These are phyloP conservation scores for Isoperla grammatica DNA, from an alignment of 2,888 invertebrate genomes.

Conservation along the genomic window DNA sequence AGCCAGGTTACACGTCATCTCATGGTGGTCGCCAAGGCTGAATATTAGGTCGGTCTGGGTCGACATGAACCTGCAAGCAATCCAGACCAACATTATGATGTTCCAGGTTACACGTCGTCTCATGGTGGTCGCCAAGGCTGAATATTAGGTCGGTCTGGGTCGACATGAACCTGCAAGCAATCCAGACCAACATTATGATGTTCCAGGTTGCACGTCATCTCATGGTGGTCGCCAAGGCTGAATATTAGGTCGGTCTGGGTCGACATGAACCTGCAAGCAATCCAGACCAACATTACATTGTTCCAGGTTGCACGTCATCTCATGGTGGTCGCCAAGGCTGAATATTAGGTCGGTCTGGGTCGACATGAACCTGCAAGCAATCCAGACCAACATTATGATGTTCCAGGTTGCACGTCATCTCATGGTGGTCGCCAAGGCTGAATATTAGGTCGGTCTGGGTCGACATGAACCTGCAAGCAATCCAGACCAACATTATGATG, in stretches of 20 bases:
- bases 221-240: conserved; percentile 21
- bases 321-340: conserved; percentile 21
- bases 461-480: not conserved
- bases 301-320: conserved; percentile 21
- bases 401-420: conserved; percentile 20
- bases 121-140: conserved; percentile 21
- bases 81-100: no score
- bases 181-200: no score
- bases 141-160: conserved; percentile 9
- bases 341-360: conserved; percentile 9
- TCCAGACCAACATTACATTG: no score
- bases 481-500: no score
- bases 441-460: conserved; percentile 9
- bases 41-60: conserved; percentile 9
- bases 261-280: conserved; percentile 1
- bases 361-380: conserved; percentile 1
- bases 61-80: conserved; percentile 1
- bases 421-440: conserved; percentile 19
- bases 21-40: conserved; percentile 21
- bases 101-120: conserved; percentile 21
- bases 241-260: conserved; percentile 9
- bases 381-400: no score
- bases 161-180: conserved; percentile 1
- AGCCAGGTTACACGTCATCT: conserved; percentile 24
- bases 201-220: conserved; percentile 21